Evolutionary conservation across 2,888 invertebrate genomes (phyloP).

Genomic region (Epinotia brunnichana): DNA sequence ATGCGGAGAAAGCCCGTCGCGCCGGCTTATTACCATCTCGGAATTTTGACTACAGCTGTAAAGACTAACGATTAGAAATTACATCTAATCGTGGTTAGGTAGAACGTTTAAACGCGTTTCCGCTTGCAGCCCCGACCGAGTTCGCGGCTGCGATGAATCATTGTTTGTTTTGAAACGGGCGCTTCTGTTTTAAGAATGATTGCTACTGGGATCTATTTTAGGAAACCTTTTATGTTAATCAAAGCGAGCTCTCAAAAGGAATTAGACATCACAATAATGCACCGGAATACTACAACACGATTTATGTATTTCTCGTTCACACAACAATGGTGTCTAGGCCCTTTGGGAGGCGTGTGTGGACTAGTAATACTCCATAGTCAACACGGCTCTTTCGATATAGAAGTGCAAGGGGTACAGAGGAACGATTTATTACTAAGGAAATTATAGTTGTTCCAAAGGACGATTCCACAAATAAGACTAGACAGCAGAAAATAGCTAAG

Average conservation of each 20-base stretch:
- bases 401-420: too few relatives aligned
- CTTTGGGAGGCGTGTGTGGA: too few relatives aligned
- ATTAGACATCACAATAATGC: slow-evolving; percentile 38
- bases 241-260: slow-evolving; percentile 42
- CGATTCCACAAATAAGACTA: slow-evolving; percentile 48
- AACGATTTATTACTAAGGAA: slow-evolving; percentile 13
- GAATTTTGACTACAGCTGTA: slow-evolving; percentile 60
- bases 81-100: slow-evolving; percentile 32
- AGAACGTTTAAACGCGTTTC: slow-evolving; percentile 28
- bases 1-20: slow-evolving; percentile 79
- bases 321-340: too few relatives aligned
- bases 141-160: slow-evolving; percentile 39
- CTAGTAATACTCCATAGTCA: too few relatives aligned
- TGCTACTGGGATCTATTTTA: slow-evolving; percentile 41
- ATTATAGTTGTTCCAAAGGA: slow-evolving; percentile 5
- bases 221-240: slow-evolving; percentile 42
- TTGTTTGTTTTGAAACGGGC: slow-evolving; percentile 43
- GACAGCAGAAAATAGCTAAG: slow-evolving; percentile 48
- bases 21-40: slow-evolving; percentile 71
- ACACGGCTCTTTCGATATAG: too few relatives aligned
- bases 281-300: slow-evolving; percentile 4
- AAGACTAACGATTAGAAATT: slow-evolving; percentile 54
- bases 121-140: slow-evolving; percentile 27
- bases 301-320: too few relatives aligned
- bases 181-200: slow-evolving; percentile 44